Evolutionary conservation across 2,888 invertebrate species (phyloP).

Genomic region (Aleiodes leptofemur): DNA sequence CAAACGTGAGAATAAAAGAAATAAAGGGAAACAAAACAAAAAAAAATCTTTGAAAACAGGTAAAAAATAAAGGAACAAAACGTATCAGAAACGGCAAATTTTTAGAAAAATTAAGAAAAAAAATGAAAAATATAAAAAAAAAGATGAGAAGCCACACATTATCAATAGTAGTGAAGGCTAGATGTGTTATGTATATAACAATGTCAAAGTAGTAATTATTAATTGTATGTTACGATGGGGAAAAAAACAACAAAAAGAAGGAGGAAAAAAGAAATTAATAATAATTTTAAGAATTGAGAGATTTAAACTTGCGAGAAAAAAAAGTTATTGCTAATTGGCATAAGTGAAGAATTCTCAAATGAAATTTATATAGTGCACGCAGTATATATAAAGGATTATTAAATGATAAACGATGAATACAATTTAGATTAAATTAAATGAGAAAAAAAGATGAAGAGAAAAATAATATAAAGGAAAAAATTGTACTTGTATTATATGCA

Average conservation of each 20-base stretch:
- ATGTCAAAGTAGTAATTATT: conserved; percentile 50
- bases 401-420: neutral
- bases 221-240: conserved; percentile 24
- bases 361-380: conserved; percentile 20
- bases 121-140: conserved; percentile 26
- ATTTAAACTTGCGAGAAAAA: neutral
- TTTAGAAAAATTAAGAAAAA: conserved; percentile 27
- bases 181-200: conserved; percentile 71
- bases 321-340: neutral
- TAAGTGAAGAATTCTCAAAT: conserved; percentile 12
- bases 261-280: neutral
- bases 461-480: conserved; percentile 7
- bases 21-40: conserved; percentile 29
- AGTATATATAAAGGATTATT: conserved; percentile 26
- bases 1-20: conserved; percentile 54
- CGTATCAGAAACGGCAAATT: conserved; percentile 23
- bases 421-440: conserved; percentile 1
- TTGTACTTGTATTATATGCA: conserved; percentile 30
- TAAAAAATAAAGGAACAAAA: conserved; percentile 16
- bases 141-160: conserved; percentile 49
- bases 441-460: conserved; percentile 5
- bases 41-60: conserved; percentile 1
- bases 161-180: conserved; percentile 68
- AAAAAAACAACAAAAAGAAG: conserved; percentile 2
- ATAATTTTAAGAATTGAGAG: conserved; percentile 7